Percentiles rank a stretch among this genome's conserved stretches.
phyloP scores from a whole-genome alignment of 2,888 invertebrate species.

The Mylabris sibirica region DNA sequence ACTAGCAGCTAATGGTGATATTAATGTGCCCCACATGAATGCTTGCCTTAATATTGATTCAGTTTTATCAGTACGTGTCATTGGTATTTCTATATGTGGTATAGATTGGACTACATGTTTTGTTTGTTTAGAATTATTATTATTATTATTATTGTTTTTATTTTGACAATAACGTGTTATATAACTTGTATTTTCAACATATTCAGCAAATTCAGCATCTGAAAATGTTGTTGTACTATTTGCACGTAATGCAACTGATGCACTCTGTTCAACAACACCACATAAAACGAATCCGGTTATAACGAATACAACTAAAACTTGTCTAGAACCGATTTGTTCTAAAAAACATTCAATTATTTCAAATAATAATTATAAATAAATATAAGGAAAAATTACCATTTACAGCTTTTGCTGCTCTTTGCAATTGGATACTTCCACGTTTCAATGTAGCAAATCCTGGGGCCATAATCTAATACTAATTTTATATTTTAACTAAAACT shows the following conservation, averaged over 20 bases:
- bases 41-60: constrained; percentile 66
- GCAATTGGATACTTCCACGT: constrained; percentile 64
- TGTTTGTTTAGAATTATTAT: constrained; percentile 35
- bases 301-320: constrained; percentile 64
- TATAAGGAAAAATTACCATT: constrained; percentile 61
- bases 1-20: constrained; percentile 66
- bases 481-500: too few relatives aligned
- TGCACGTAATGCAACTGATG: constrained; percentile 65
- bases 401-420: constrained; percentile 64
- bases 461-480: too few relatives aligned
- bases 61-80: constrained; percentile 65
- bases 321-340: constrained; percentile 63
- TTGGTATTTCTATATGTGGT: constrained; percentile 62
- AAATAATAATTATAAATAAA: constrained; percentile 14
- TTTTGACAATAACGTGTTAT: constrained; percentile 60
- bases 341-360: constrained; percentile 35
- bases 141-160: constrained; percentile 40
- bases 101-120: constrained; percentile 59
- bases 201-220: constrained; percentile 61
- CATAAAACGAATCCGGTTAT: constrained; percentile 66
- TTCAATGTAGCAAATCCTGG: constrained; percentile 57
- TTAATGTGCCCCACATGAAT: constrained; percentile 67
- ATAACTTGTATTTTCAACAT: constrained; percentile 63
- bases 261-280: constrained; percentile 66
- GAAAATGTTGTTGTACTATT: constrained; percentile 61